phyloP scores from a whole-genome alignment of 2,113 vertebrate genomes.

The Atherinomorus stipes region DNA sequence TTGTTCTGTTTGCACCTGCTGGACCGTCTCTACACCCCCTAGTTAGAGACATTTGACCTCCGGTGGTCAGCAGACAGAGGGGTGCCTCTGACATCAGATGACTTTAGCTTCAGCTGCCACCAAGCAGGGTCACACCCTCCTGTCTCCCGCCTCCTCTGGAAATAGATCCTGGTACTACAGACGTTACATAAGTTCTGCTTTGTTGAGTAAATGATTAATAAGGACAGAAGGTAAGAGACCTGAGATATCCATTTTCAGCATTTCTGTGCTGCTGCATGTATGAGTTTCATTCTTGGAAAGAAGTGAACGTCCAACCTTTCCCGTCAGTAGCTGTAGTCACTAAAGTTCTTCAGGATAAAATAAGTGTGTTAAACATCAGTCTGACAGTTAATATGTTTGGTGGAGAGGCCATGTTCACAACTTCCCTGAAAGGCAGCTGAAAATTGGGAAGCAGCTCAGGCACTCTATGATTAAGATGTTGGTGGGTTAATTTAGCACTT shows the following conservation, averaged over 20 bases:
- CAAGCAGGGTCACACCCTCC: slow-evolving; percentile 30
- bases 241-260: slow-evolving; percentile 30
- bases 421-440: too few species aligned
- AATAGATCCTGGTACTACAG: slow-evolving; percentile 69
- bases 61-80: slow-evolving; percentile 39
- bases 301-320: background rate
- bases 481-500: too few species aligned
- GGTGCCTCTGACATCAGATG: slow-evolving; percentile 25
- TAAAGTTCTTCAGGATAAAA: too few species aligned
- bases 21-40: background rate
- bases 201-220: slow-evolving; percentile 58
- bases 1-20: slow-evolving; percentile 45
- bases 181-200: slow-evolving; percentile 55
- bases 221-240: slow-evolving; percentile 22
- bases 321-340: too few species aligned
- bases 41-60: slow-evolving; percentile 40
- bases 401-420: too few species aligned
- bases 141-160: slow-evolving; percentile 63
- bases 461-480: too few species aligned
- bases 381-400: too few species aligned
- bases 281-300: slow-evolving; percentile 28
- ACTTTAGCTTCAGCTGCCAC: slow-evolving; percentile 58
- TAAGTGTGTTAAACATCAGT: too few species aligned
- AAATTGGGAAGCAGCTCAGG: too few species aligned
- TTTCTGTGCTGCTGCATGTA: slow-evolving; percentile 3